phyloP scores from a whole-genome alignment of 2,888 invertebrate species.

The Cybosia mesomella region DNA sequence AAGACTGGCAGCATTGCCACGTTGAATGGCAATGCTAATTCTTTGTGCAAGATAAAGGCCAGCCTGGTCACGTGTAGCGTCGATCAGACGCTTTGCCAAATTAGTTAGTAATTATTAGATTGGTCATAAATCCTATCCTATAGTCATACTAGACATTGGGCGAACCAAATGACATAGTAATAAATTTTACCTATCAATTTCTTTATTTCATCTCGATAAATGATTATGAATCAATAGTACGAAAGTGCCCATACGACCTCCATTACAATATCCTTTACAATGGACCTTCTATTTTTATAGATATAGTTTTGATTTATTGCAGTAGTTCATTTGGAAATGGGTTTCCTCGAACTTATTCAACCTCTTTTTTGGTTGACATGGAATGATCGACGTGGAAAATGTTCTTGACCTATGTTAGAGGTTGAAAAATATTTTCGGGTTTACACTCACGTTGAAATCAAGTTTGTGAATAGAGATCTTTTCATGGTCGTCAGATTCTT shows the following conservation, averaged over 20 bases:
- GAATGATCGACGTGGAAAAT: conserved; percentile 13
- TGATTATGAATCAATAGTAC: conserved; percentile 23
- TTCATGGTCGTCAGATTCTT: too few relatives aligned
- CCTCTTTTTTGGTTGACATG: conserved; percentile 22
- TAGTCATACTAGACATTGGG: too few relatives aligned
- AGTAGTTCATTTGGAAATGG: conserved; percentile 39
- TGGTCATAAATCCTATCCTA: too few relatives aligned
- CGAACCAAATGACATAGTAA: conserved; percentile 18
- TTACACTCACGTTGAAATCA: not conserved
- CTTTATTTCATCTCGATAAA: conserved; percentile 23
- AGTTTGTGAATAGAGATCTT: too few relatives aligned
- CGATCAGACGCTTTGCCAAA: too few relatives aligned
- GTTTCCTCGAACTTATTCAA: conserved; percentile 37
- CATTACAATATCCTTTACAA: conserved; percentile 21
- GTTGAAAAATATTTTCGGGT: conserved; percentile 3
- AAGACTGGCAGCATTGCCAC: too few relatives aligned
- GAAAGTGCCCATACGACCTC: conserved; percentile 33
- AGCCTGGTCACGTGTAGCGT: too few relatives aligned
- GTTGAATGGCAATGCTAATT: too few relatives aligned
- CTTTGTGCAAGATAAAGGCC: too few relatives aligned
- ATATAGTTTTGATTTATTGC: conserved; percentile 42
- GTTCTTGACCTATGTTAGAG: conserved; percentile 14
- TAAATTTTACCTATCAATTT: conserved; percentile 16
- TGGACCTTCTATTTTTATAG: conserved; percentile 41
- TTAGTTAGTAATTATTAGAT: too few relatives aligned